Evolutionary conservation across 53 echinoderm and acorn worm species (phyloP).

Genomic region (Holothuria leucospilota): DNA sequence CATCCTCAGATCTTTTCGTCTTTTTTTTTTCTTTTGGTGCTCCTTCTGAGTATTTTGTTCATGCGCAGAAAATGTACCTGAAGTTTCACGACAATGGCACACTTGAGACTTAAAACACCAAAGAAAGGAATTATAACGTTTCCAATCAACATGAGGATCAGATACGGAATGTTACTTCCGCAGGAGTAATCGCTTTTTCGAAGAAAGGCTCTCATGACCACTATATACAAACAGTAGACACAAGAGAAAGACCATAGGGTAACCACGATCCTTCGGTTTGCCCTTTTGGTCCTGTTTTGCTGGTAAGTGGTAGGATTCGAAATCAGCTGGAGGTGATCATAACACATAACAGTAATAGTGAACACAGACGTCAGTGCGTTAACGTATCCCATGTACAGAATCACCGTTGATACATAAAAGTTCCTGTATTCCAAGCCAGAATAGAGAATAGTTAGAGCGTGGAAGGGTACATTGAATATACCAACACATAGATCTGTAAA

Average conservation of each 20-base stretch:
- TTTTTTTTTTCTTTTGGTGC: too few species aligned
- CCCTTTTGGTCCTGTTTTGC: neutral
- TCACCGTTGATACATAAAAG: neutral
- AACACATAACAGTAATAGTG: neutral
- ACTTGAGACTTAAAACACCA: neutral
- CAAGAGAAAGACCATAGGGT: neutral
- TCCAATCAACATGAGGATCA: neutral
- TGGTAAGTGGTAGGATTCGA: neutral
- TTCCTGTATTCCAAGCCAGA: neutral
- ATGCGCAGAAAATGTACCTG: neutral
- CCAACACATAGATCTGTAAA: neutral
- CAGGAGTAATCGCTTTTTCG: neutral
- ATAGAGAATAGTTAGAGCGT: neutral
- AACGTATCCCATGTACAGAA: constrained; percentile 10
- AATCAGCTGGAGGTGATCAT: neutral
- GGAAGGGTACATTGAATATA: constrained; percentile 17
- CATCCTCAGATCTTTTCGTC: too few species aligned
- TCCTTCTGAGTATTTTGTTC: neutral
- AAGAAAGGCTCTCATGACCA: neutral
- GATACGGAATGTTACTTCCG: neutral
- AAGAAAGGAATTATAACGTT: constrained; percentile 10
- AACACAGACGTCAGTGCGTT: constrained; percentile 1
- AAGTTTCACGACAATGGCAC: constrained; percentile 12
- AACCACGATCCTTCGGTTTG: neutral
- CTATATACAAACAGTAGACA: neutral